Conservation (phyloP, 2,113 vertebrate species). For the Ochotona princeps region DNA sequence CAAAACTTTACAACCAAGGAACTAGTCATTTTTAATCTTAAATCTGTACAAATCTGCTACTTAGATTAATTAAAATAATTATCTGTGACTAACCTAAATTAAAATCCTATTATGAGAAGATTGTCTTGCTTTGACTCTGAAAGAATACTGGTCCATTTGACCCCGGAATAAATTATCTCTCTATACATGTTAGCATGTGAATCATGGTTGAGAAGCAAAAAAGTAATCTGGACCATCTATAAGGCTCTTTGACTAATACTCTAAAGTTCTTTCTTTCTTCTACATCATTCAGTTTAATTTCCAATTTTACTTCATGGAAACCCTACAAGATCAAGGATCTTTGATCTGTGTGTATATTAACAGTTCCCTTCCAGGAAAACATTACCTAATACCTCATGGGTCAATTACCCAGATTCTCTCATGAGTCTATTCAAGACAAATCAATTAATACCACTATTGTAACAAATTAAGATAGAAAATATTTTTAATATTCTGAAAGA, state of each 20-base stretch:
- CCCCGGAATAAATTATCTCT: not conserved
- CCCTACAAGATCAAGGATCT: not conserved
- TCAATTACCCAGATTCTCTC: not conserved
- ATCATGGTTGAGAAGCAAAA: not conserved
- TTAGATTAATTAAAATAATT: conserved; percentile 54
- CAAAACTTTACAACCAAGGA: not conserved
- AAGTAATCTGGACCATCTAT: not conserved
- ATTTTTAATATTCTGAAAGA: not conserved
- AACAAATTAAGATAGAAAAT: not conserved
- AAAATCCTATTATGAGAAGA: conserved; percentile 60
- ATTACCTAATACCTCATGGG: not conserved
- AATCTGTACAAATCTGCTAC: conserved; percentile 37
- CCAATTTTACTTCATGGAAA: conserved; percentile 9
- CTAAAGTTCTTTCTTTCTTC: not conserved
- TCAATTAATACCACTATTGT: not conserved
- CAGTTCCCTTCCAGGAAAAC: not conserved
- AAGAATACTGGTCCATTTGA: not conserved
- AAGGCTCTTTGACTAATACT: not conserved
- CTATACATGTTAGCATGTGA: not conserved
- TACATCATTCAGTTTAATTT: not conserved
- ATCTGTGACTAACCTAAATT: conserved; percentile 63
- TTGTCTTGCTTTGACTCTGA: conserved; percentile 51
- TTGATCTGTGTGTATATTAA: conserved; percentile 4
- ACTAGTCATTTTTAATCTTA: conserved; percentile 49
- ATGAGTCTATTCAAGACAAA: conserved; percentile 39